A percentile compares a stretch with the other conserved stretches of the same genome.
phyloP scores from a whole-genome alignment of 2,797 vertebrate genomes.

The Microctenopoma lineatum region DNA sequence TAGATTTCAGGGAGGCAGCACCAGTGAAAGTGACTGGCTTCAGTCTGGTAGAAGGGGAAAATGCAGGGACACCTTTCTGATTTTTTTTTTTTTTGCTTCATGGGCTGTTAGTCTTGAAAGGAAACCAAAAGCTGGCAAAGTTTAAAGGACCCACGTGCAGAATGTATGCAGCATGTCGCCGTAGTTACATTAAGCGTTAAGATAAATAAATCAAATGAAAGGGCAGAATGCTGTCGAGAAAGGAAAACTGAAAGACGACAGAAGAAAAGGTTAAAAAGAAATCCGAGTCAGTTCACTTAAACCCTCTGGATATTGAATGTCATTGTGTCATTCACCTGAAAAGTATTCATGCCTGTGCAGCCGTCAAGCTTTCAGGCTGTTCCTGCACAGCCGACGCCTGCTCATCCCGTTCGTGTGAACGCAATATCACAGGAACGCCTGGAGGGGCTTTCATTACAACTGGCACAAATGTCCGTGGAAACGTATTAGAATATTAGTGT shows the following conservation, averaged over 20 bases:
- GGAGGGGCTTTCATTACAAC: no score
- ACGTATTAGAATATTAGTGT: no score
- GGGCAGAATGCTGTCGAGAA: not conserved
- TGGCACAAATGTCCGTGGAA: no score
- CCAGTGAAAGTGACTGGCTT: slow-evolving; percentile 78
- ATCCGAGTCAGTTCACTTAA: not conserved
- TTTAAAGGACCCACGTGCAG: not conserved
- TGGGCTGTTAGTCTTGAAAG: slow-evolving; percentile 24
- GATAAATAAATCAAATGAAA: not conserved
- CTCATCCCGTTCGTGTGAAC: no score
- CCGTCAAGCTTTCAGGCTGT: no score
- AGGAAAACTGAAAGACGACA: not conserved
- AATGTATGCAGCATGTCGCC: not conserved
- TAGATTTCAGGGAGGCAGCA: slow-evolving; percentile 73
- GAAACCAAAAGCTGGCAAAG: slow-evolving; percentile 2
- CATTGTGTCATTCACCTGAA: not conserved
- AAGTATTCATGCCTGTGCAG: no score
- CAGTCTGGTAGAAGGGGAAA: slow-evolving; percentile 43
- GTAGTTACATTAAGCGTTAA: not conserved
- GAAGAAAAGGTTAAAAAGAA: no score
- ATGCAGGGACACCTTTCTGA: slow-evolving; percentile 33
- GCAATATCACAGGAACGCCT: no score
- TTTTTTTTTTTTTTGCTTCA: slow-evolving; percentile 20
- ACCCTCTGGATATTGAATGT: not conserved
- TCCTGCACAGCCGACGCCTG: no score